Percentiles rank a stretch among this genome's conserved stretches.
phyloP scores from a whole-genome alignment of 53 echinoderm and acorn worm genomes.

The Zoroaster sp. region DNA sequence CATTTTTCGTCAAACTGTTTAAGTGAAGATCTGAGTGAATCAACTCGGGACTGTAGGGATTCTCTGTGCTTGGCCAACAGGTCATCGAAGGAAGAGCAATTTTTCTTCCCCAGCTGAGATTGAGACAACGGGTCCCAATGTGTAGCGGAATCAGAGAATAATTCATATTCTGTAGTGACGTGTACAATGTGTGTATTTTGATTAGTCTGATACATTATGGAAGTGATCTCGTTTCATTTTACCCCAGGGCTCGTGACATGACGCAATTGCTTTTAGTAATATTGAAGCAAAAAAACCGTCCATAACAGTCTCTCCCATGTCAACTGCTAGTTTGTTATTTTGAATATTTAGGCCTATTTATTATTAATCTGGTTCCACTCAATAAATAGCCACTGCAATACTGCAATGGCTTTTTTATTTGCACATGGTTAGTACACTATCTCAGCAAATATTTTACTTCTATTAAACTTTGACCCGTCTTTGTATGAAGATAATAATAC shows the following conservation, averaged over 20 bases:
- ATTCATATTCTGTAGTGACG: neutral
- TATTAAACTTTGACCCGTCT: too few species aligned
- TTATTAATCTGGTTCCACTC: too few species aligned
- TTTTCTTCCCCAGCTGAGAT: neutral
- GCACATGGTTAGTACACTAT: too few species aligned
- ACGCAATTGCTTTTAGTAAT: neutral
- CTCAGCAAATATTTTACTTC: too few species aligned
- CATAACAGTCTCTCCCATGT: too few species aligned
- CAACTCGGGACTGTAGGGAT: neutral
- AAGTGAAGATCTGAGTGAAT: neutral
- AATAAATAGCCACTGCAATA: too few species aligned
- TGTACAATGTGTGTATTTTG: too few species aligned
- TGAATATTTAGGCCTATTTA: too few species aligned
- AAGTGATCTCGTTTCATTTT: neutral
- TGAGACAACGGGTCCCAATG: neutral
- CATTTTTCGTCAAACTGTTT: slow-evolving; percentile 16
- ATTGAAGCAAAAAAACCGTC: neutral
- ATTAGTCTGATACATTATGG: too few species aligned
- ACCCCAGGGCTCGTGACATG: neutral
- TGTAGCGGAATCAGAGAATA: neutral
- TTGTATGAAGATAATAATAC: too few species aligned
- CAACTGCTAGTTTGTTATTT: too few species aligned
- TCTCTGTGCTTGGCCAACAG: slow-evolving; percentile 7
- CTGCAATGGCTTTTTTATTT: too few species aligned
- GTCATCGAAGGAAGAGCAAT: neutral